Evolutionary conservation across 2,797 vertebrate genomes (phyloP).

Genomic region (Scolopax bukidnonensis): DNA sequence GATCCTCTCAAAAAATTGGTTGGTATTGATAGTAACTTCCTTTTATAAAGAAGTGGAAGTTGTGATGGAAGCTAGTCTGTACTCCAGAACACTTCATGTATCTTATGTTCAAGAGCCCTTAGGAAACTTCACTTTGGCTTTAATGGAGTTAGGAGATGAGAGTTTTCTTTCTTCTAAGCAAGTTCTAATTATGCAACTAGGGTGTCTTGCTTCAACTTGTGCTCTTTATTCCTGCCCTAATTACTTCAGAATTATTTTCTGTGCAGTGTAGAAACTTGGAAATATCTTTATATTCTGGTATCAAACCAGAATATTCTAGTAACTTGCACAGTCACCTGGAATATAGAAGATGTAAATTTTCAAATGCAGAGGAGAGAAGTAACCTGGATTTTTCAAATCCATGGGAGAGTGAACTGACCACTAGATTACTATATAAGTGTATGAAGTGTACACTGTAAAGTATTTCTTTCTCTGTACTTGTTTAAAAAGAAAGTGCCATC

Average conservation of each 20-base stretch:
- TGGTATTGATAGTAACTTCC: neutral
- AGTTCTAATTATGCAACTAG: neutral
- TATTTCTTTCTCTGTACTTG: neutral
- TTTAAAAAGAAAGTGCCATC: neutral
- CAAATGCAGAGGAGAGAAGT: neutral
- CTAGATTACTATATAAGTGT: neutral
- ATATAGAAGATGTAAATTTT: neutral
- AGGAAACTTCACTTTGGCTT: neutral
- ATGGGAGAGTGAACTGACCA: neutral
- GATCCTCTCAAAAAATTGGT: neutral
- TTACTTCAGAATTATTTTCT: slow-evolving; percentile 33
- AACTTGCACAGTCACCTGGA: neutral
- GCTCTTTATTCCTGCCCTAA: neutral
- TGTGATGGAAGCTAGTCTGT: neutral
- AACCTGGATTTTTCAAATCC: neutral
- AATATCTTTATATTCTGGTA: neutral
- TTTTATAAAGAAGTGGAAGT: neutral
- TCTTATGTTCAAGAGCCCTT: neutral
- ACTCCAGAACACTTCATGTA: neutral
- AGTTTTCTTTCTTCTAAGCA: neutral
- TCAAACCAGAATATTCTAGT: neutral
- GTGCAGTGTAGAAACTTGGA: neutral
- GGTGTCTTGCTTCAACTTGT: neutral
- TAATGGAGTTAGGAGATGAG: neutral
- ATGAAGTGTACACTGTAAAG: neutral